phyloP scores from a whole-genome alignment of 1,140 invertebrate species.

The Rhopalosiphum maidis region DNA sequence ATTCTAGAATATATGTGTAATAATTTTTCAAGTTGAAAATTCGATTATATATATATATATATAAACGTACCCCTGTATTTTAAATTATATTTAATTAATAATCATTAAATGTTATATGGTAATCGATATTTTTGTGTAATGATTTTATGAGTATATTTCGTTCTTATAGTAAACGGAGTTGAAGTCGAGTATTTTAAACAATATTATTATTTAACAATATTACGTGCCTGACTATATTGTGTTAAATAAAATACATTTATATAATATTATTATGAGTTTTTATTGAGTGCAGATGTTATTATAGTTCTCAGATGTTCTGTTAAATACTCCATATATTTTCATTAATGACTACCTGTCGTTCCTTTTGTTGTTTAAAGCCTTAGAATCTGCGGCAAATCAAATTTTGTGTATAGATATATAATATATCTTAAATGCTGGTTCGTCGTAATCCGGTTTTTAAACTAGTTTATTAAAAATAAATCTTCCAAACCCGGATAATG shows the following conservation, averaged over 20 bases:
- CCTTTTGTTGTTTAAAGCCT: neutral
- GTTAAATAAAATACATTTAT: neutral
- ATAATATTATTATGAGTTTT: neutral
- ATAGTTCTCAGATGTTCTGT: neutral
- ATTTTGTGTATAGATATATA: neutral
- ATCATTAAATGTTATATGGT: neutral
- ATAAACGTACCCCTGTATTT: neutral
- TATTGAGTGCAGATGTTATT: neutral
- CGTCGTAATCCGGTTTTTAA: neutral
- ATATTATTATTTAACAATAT: constrained; percentile 31
- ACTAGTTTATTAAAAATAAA: constrained; percentile 28
- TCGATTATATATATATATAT: neutral
- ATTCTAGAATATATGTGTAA: neutral
- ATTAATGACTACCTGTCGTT: neutral
- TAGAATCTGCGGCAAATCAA: neutral
- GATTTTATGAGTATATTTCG: neutral
- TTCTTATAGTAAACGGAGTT: neutral
- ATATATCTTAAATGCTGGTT: neutral
- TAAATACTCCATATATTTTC: neutral
- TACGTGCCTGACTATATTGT: neutral
- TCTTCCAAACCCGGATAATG: neutral
- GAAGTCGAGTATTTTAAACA: neutral
- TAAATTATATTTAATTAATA: neutral
- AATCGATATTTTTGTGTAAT: neutral
- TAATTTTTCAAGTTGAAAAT: neutral